Conservation (phyloP, 2,888 invertebrate species). For the Actias luna region DNA sequence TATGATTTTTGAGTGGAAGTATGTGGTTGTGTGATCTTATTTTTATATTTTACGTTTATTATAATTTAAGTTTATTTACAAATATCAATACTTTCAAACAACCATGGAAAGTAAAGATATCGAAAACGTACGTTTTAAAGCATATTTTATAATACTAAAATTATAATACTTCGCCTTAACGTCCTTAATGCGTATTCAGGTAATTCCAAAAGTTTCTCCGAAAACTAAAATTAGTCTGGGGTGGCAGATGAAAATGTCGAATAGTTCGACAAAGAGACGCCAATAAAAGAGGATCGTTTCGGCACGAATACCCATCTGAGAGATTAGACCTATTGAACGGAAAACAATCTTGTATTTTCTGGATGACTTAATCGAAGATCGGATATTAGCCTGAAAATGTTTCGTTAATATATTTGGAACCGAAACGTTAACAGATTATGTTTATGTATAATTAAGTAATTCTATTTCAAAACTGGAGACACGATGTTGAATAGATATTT, state of each 20-base stretch:
- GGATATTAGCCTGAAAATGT: conserved; percentile 53
- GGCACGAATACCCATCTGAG: conserved; percentile 76
- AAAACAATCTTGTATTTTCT: conserved; percentile 77
- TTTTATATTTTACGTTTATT: too few species aligned
- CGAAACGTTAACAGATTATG: neutral
- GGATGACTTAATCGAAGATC: conserved; percentile 64
- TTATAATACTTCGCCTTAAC: neutral
- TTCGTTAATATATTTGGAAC: conserved; percentile 28
- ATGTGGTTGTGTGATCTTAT: too few species aligned
- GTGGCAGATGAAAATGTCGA: conserved; percentile 54
- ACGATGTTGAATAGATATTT: neutral
- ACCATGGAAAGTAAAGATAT: too few species aligned
- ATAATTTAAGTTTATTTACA: too few species aligned
- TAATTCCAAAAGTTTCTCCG: conserved; percentile 23
- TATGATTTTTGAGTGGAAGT: too few species aligned
- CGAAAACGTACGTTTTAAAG: neutral
- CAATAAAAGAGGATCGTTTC: conserved; percentile 76
- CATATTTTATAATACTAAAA: neutral
- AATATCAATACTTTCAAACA: too few species aligned
- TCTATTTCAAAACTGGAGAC: neutral
- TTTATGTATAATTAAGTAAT: neutral
- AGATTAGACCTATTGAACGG: conserved; percentile 77
- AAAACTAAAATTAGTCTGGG: conserved; percentile 37
- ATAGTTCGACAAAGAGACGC: conserved; percentile 65
- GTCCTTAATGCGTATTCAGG: conserved; percentile 3